These are phyloP conservation scores for Nibea coibor DNA, from an alignment of 2,113 vertebrate genomes.

Conservation along the genomic window DNA sequence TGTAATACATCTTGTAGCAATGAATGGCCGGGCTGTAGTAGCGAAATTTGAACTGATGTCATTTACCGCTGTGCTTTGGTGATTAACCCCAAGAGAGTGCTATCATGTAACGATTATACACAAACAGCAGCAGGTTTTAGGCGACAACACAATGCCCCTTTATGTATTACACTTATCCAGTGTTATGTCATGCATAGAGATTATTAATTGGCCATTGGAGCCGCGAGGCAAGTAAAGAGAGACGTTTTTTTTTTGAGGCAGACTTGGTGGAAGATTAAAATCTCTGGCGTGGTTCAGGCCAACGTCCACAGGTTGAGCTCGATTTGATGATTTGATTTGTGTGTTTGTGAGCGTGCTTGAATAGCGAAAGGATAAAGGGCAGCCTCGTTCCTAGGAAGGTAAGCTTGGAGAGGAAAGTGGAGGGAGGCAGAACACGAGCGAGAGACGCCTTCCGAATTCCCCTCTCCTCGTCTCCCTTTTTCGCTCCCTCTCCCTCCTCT, in stretches of 20 bases:
- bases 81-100: constrained; percentile 53
- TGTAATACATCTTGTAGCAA: constrained; percentile 26
- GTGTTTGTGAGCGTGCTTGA: constrained; percentile 14
- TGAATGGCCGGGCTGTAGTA: constrained; percentile 33
- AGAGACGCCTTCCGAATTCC: constrained; percentile 60
- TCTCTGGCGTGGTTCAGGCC: not conserved
- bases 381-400: constrained; percentile 46
- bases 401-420: constrained; percentile 15
- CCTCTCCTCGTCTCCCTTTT: constrained; percentile 43
- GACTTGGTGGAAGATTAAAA: constrained; percentile 17
- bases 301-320: constrained; percentile 26
- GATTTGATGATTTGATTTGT: constrained; percentile 37
- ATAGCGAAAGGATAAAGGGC: constrained; percentile 35
- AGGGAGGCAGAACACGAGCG: constrained; percentile 35
- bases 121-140: constrained; percentile 33
- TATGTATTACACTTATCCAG: constrained; percentile 42
- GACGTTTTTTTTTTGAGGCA: constrained; percentile 8
- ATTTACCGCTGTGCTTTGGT: constrained; percentile 38
- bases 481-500: constrained; percentile 55
- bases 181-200: constrained; percentile 40
- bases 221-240: not conserved
- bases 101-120: constrained; percentile 47
- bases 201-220: constrained; percentile 43
- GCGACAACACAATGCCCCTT: constrained; percentile 37
- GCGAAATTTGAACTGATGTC: constrained; percentile 45